Conservation (phyloP, 1,140 invertebrate genomes). For the Mizuhopecten yessoensis region DNA sequence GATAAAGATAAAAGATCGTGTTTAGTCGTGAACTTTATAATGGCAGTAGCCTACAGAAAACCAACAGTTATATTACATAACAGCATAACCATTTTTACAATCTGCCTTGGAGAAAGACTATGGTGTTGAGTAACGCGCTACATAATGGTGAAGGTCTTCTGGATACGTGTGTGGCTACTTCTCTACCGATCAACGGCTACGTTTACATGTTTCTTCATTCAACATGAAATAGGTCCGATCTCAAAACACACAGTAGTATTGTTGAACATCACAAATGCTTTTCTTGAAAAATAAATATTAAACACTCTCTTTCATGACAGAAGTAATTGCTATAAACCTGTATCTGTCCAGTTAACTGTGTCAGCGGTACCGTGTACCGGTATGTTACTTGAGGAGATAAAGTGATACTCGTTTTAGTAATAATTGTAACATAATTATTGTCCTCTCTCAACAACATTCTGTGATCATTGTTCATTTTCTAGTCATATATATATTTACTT, state of each 20-base stretch:
- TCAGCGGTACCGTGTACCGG: not conserved
- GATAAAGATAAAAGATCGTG: not conserved
- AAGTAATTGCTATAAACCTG: too few species aligned
- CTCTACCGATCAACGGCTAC: not conserved
- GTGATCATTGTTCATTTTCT: slow-evolving; percentile 23
- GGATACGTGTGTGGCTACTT: too few species aligned
- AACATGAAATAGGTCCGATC: too few species aligned
- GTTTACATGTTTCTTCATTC: too few species aligned
- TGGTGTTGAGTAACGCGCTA: not conserved
- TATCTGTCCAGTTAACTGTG: not conserved
- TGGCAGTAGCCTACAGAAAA: too few species aligned
- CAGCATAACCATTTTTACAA: not conserved
- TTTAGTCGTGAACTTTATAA: not conserved
- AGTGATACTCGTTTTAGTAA: not conserved
- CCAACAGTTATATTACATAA: not conserved
- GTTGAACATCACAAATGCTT: not conserved
- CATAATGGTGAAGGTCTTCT: not conserved
- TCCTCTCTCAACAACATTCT: not conserved
- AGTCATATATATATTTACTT: slow-evolving; percentile 16
- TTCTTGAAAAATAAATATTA: not conserved
- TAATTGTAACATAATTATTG: not conserved
- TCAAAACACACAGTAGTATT: not conserved
- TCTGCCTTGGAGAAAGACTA: not conserved
- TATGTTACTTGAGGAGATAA: not conserved
- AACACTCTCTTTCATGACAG: not conserved